Base-by-base conservation (phyloP, 1,140 invertebrate species). In the Drosophila mojavensis region DNA sequence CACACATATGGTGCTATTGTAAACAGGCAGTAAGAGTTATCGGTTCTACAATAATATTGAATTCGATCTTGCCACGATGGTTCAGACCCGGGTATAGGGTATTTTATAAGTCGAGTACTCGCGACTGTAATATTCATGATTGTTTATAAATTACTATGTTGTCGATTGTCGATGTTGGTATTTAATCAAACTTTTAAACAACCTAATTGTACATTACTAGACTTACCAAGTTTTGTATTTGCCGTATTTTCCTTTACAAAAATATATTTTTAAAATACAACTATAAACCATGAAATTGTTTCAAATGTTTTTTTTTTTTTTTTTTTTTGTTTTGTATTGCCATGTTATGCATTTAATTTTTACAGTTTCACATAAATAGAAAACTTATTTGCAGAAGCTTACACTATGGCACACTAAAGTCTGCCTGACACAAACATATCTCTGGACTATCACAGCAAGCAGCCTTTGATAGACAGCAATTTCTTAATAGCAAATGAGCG, bases 181-280 rank as follows among this genome's bases (percentile, higher is more conserved):
- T 82, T 69, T 24, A 55, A 63, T 60, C 67, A 81, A 71, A 66
- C 47, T 81, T 81, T 70, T 70, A 55, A 81, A 65, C 56, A 72
- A 76, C 58, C 50, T 78, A 62, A 79, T 79, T 86, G 79, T 85
- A 85, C 75, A 69, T 78, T 88, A 69, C 66, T 55, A 73, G n/a
- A 50, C 56, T 72, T 88, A 76, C 54, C 50, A 65, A 66, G 81
- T 81, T 68, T 79, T 83, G 79, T 83, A 88, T 77, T 81, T 88
- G 64, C 62, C 56, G 84, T 88, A 88, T 88, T 88, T 88, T 88
- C 78, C 70, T 88, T 89, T 88, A 88, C 83, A 89, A 88, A 88
- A 88, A 88, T 89, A 88, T 88, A 81, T 76, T 86, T 75, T 68
- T 55, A 55, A 75, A 75, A 78, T 85, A 83, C 76, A 84, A 45